These are phyloP conservation scores for Ochlodes sylvanus DNA, from an alignment of 2,888 invertebrate genomes.

Conservation along the genomic window DNA sequence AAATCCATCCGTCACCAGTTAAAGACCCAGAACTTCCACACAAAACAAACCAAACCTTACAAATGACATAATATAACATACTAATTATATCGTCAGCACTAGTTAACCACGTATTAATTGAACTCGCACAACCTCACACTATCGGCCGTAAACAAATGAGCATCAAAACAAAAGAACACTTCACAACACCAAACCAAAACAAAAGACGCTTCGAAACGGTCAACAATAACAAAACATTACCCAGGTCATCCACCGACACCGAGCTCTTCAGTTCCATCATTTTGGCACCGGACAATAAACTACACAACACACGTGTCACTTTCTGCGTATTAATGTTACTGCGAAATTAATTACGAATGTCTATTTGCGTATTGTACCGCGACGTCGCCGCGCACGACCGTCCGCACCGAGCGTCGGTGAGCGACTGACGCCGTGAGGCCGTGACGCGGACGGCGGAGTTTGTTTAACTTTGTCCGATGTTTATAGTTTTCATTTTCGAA, in stretches of 20 bases:
- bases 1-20: no score
- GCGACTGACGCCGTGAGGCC: conserved; percentile 55
- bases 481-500: conserved; percentile 3
- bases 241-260: conserved; percentile 56
- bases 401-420: conserved; percentile 55
- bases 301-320: conserved; percentile 9
- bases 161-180: conserved; percentile 4
- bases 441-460: no score
- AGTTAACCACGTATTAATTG: no score
- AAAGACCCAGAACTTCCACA: no score
- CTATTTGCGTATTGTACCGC: conserved; percentile 5
- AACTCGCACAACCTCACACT: no score
- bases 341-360: neutral
- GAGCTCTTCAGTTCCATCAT: conserved; percentile 59
- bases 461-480: conserved; percentile 5
- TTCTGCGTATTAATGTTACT: conserved; percentile 10
- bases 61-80: no score
- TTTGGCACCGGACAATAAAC: conserved; percentile 43
- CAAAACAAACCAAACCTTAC: no score
- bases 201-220: neutral
- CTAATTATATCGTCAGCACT: no score
- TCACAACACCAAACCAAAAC: conserved; percentile 10
- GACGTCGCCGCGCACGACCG: conserved; percentile 51
- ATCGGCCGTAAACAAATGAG: neutral
- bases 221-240: conserved; percentile 42